These are phyloP conservation scores for Microplitis manilae DNA, from an alignment of 2,888 invertebrate species.

Conservation along the genomic window DNA sequence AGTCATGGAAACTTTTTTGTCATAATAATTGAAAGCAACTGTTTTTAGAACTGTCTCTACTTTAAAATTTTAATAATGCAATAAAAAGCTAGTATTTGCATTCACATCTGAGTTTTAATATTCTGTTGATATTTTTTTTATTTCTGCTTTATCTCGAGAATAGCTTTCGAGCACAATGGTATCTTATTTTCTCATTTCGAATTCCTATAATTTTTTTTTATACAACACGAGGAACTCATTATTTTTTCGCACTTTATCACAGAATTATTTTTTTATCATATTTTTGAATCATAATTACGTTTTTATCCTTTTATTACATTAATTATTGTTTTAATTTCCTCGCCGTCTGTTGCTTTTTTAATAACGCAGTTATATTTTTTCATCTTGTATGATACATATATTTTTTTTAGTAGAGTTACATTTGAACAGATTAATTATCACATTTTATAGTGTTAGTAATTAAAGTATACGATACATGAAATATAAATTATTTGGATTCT, in stretches of 20 bases:
- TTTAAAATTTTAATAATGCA: not conserved
- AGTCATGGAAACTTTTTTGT: no score
- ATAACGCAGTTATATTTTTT: not conserved
- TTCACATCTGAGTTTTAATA: not conserved
- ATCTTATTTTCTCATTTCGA: not conserved
- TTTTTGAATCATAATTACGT: not conserved
- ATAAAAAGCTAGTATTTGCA: not conserved
- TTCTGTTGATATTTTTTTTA: not conserved
- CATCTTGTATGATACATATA: not conserved
- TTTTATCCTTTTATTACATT: not conserved
- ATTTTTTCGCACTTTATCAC: not conserved
- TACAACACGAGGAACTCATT: not conserved
- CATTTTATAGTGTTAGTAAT: no score
- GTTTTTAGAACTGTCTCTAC: conserved; percentile 1
- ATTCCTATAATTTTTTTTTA: not conserved
- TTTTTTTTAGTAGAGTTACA: no score
- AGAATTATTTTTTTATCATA: not conserved
- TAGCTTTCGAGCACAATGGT: not conserved
- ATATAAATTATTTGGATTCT: no score
- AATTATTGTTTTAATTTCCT: not conserved
- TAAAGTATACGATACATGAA: no score
- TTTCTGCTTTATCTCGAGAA: not conserved
- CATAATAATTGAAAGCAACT: not conserved
- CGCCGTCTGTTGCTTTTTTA: not conserved
- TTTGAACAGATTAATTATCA: no score